phyloP scores from a whole-genome alignment of 2,113 vertebrate genomes.

The Chionodraco myersi region DNA sequence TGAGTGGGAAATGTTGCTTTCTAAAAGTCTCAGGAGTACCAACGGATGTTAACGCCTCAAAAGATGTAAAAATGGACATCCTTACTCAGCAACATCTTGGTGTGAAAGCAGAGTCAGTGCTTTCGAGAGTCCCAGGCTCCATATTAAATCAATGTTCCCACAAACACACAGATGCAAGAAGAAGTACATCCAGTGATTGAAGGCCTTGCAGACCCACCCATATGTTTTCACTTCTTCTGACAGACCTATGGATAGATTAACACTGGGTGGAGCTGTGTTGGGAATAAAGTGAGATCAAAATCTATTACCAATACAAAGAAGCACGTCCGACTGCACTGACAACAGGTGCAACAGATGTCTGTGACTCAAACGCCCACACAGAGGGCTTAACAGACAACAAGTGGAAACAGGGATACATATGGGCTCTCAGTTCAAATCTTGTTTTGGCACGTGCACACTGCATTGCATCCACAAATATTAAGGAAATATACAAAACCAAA shows the following conservation, averaged over 20 bases:
- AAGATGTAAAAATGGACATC: slow-evolving; percentile 40
- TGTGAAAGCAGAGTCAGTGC: slow-evolving; percentile 65
- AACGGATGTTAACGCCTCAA: slow-evolving; percentile 37
- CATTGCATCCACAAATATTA: not conserved
- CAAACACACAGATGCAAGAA: slow-evolving; percentile 28
- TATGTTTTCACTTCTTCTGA: slow-evolving; percentile 64
- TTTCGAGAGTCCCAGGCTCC: slow-evolving; percentile 35
- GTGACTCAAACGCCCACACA: not conserved
- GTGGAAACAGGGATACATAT: not conserved
- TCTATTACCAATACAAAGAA: not conserved
- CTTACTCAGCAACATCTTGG: slow-evolving; percentile 64
- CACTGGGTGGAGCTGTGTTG: not conserved
- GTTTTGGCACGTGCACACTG: not conserved
- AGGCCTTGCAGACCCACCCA: slow-evolving; percentile 44
- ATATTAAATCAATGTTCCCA: slow-evolving; percentile 36
- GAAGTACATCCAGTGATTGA: not conserved
- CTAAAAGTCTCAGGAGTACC: slow-evolving; percentile 23
- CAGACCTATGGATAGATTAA: not conserved
- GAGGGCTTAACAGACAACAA: not conserved
- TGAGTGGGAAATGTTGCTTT: slow-evolving; percentile 52
- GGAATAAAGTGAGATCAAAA: slow-evolving; percentile 6
- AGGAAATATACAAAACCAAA: not conserved
- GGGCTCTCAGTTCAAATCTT: not conserved
- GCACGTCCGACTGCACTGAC: not conserved
- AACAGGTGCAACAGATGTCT: slow-evolving; percentile 18